Conservation (phyloP, 2,797 vertebrate species). For the Emydoidea blandingii region DNA sequence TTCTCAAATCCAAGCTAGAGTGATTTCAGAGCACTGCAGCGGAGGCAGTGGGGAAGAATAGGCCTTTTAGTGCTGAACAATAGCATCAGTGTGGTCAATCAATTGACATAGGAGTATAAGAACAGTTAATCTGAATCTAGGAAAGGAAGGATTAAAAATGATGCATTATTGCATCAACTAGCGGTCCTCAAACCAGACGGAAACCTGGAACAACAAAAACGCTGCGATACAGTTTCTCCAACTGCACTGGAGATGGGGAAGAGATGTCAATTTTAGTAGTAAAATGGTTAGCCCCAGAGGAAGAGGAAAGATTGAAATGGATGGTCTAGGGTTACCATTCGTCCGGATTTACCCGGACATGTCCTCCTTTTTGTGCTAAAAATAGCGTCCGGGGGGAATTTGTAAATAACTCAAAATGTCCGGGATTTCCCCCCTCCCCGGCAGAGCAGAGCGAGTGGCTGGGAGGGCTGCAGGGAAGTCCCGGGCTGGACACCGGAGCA, state of each 20-base stretch:
- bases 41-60: constrained; percentile 27
- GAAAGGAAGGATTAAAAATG: background rate
- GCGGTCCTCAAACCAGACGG: rapidly evolving
- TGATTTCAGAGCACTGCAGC: constrained; percentile 55
- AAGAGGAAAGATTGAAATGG: background rate
- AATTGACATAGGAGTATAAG: rapidly evolving
- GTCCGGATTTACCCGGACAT: too few relatives aligned
- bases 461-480: too few relatives aligned
- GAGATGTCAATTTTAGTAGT: background rate
- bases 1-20: constrained; percentile 61
- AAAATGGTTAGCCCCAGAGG: background rate
- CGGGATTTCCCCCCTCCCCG: too few relatives aligned
- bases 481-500: too few relatives aligned
- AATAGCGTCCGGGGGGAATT: too few relatives aligned
- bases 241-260: background rate
- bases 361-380: too few relatives aligned
- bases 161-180: background rate
- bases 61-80: constrained; percentile 19
- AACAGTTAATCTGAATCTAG: background rate
- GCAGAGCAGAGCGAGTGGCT: too few relatives aligned
- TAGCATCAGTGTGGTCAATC: background rate
- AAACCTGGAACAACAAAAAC: background rate
- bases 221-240: background rate
- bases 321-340: too few relatives aligned
- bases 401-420: too few relatives aligned